Conservation (phyloP, 2,113 vertebrate genomes). For the Pseudopodoces humilis region DNA sequence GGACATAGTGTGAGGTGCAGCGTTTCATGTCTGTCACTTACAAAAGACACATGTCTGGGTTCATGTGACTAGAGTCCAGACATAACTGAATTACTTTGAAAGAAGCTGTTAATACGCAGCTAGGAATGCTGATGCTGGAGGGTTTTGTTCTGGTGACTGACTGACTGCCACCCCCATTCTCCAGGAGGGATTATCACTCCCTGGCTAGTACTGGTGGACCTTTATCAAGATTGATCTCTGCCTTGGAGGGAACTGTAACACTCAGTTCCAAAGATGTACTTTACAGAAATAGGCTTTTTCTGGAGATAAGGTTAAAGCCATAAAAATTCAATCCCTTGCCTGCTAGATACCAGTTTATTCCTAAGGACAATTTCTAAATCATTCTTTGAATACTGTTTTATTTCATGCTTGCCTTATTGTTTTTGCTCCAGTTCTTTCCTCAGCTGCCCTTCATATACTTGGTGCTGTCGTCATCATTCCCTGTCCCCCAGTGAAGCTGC, state of each 20-base stretch:
- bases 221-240: not conserved
- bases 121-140: not conserved
- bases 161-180: not conserved
- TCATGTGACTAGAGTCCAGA: not conserved
- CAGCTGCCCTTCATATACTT: not conserved
- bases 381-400: not conserved
- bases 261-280: not conserved
- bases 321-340: not conserved
- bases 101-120: not conserved
- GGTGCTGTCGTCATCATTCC: rapidly evolving
- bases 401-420: not conserved
- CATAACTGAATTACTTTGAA: not conserved
- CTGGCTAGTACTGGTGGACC: not conserved
- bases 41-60: not conserved
- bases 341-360: not conserved
- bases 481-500: not conserved
- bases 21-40: not conserved
- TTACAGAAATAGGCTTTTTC: not conserved
- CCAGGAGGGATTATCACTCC: not conserved
- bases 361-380: not conserved
- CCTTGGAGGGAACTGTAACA: not conserved
- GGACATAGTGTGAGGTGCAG: not conserved
- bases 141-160: not conserved
- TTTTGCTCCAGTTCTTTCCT: not conserved
- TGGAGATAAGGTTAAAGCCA: constrained; percentile 2